Evolutionary conservation across 2,888 invertebrate genomes (phyloP).

Genomic region (Podotricha telesiphe): DNA sequence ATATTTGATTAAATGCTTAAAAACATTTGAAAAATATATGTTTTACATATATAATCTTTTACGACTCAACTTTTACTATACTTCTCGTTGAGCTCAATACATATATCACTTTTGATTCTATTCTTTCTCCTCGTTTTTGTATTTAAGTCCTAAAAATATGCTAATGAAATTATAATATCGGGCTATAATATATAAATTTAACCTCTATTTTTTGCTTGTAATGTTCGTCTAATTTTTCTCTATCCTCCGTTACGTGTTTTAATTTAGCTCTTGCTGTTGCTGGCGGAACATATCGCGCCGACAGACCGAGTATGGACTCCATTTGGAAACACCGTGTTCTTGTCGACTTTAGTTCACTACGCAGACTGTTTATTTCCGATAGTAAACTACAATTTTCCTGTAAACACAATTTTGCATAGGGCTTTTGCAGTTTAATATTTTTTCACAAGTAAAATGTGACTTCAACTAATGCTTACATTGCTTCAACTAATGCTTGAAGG

Average conservation of each 20-base stretch:
- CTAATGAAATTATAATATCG: too few relatives aligned
- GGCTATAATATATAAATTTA: too few relatives aligned
- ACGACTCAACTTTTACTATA: too few relatives aligned
- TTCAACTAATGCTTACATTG: too few relatives aligned
- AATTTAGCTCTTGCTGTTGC: constrained; percentile 86
- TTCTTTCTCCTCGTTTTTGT: too few relatives aligned
- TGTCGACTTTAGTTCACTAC: constrained; percentile 87
- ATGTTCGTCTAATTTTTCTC: constrained; percentile 83
- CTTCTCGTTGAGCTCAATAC: too few relatives aligned
- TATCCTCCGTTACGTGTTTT: constrained; percentile 84
- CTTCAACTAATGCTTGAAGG: neutral
- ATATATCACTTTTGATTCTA: too few relatives aligned
- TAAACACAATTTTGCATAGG: constrained; percentile 40
- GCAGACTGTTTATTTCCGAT: constrained; percentile 89
- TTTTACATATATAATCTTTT: too few relatives aligned
- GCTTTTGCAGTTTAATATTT: neutral
- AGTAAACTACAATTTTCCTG: constrained; percentile 90
- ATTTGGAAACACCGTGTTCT: constrained; percentile 87
- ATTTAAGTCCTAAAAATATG: too few relatives aligned
- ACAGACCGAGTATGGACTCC: constrained; percentile 87
- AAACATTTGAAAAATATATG: too few relatives aligned
- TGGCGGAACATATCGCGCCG: constrained; percentile 82
- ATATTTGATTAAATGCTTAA: too few relatives aligned
- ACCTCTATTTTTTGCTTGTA: constrained; percentile 80
- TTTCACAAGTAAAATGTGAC: too few relatives aligned